Base-by-base conservation (phyloP, 2,888 invertebrate genomes). In the Adelphocoris suturalis region DNA sequence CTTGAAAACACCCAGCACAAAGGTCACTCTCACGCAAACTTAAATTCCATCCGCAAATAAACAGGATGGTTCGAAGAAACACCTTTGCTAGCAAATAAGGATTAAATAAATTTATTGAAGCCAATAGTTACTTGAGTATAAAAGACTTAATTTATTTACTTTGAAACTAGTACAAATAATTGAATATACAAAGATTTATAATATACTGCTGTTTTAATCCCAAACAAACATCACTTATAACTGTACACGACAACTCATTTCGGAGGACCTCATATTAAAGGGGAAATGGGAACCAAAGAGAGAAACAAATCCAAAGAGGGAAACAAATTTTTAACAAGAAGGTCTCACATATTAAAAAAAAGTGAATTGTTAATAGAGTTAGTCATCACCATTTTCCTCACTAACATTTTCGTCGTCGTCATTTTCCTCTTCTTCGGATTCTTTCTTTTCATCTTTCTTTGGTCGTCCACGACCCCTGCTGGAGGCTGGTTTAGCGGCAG, bases 351-450 rank as follows among this genome's bases (percentile, higher is more conserved):
- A n/a, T n/a, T n/a, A 80, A 78, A 27, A 78, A 9, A 23, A 3
- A 27, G 75, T 13, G 75, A 52, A 52, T 7, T 37, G 2, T 37
- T 37, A 11, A 13, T 27, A 13, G 37, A 13, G 46, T 80, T 80
- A 80, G 16, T 90, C 90, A 19, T 68, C 68, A 68, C 68, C 68
- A 23, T 68, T 68, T 27, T 68, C 68, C 19, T 68, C 68, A 23
- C 68, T 68, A 11, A 23, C 68, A 19, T 68, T 23, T 68, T 68
- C 23, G 12, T 68, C 68, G n/a, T 90, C 52, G 13, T n/a, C n/a
- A n/a, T 90, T 88, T 23, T 88, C 82, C n/a, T 89, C 89, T 27
- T 88, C 61, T 14, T 82, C 55, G 9, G 23, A 14, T 68, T 57
- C 61, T 46, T 75, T 61, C 61, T 86, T 75, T 23, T 86, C 61